A percentile compares a stretch with the other conserved stretches of the same genome.
Evolutionary conservation across 2,797 vertebrate genomes (phyloP).

Genomic region (Spea hammondii): DNA sequence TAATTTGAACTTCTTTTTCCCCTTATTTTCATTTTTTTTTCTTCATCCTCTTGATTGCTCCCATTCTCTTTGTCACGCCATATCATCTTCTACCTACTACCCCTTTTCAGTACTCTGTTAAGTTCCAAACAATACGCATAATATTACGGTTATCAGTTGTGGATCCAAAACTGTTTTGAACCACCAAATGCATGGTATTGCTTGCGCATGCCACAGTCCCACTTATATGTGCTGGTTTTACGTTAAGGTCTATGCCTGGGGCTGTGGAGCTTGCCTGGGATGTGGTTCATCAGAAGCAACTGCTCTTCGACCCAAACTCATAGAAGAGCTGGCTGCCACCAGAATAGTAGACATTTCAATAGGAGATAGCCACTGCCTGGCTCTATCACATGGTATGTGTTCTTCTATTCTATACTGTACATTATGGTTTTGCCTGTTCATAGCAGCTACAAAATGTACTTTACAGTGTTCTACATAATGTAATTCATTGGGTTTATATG

Average conservation of each 20-base stretch:
- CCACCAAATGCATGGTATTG: not conserved
- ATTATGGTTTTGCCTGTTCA: too few species aligned
- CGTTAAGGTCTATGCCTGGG: slow-evolving; percentile 76
- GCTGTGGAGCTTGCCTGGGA: slow-evolving; percentile 76
- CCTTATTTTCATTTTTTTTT: not conserved
- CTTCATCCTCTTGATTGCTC: not conserved
- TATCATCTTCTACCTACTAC: not conserved
- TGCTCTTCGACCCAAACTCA: slow-evolving; percentile 75
- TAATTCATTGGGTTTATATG: slow-evolving; percentile 33
- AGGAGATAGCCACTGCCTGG: slow-evolving; percentile 78
- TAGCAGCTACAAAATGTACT: not conserved
- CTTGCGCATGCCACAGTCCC: not conserved
- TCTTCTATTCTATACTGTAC: not conserved
- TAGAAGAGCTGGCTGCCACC: slow-evolving; percentile 76
- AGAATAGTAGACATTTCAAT: slow-evolving; percentile 80
- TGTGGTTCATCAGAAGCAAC: slow-evolving; percentile 80
- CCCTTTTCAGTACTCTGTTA: not conserved
- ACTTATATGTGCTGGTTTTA: slow-evolving; percentile 33
- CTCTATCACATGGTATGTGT: slow-evolving; percentile 75
- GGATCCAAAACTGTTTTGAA: not conserved
- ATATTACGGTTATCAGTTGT: not conserved
- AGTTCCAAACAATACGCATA: not conserved
- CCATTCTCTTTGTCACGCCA: not conserved
- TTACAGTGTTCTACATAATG: slow-evolving; percentile 26
- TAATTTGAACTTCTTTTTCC: not conserved